Base-by-base conservation (phyloP, 1,140 invertebrate species). In the Mesaphorura yosii region DNA sequence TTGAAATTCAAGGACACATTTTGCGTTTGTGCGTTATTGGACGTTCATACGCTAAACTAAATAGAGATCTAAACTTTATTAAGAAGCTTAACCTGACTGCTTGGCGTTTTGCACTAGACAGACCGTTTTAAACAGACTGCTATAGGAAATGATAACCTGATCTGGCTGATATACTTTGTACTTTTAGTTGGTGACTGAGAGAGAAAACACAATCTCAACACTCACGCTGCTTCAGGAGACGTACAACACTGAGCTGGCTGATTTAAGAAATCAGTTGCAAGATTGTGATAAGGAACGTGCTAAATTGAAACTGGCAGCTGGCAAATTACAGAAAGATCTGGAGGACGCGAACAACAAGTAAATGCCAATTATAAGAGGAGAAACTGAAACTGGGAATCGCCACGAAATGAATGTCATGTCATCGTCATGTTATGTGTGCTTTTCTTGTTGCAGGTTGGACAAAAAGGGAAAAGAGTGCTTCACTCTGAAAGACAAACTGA, bases 181-280 rank as follows among this genome's bases (percentile, higher is more conserved):
- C 47, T 46, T 51, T 22, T 47, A 58, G 57, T 20, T 58, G 7
- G 38, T 39, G 37, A 53, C 51, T 4, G 57, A 58, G 38, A 28
- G 52, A 14, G 57, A 58, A 47, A 53, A 53, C 20, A 58, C 57
- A 15, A 54, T 58, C 4, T 40, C 38, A 17, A 58, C 57, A 20
- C 19, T 58, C 7, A 58, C 51, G 23, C 52, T 47, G n/a, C 48
- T 56, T 22, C 39, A 59, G 22, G 34, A 52, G 25, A 55, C 57
- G 1, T 52, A 59, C 37, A 53, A 55, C 29, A 54, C 40, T 3
- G 57, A 59, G 34, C 34, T 59, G 25, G 57, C 51, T 44, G 48
- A 51, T 29, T 15, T 52, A 15, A 34, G 57, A 25, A 51, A 53
- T 22, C 41, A 40, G 19, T 49, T 55, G 34, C 53, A 59, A 27